Evolutionary conservation across 2,113 vertebrate genomes (phyloP), one percentile per base, ranked within the genome.

Genomic region (Bos indicus): DNA sequence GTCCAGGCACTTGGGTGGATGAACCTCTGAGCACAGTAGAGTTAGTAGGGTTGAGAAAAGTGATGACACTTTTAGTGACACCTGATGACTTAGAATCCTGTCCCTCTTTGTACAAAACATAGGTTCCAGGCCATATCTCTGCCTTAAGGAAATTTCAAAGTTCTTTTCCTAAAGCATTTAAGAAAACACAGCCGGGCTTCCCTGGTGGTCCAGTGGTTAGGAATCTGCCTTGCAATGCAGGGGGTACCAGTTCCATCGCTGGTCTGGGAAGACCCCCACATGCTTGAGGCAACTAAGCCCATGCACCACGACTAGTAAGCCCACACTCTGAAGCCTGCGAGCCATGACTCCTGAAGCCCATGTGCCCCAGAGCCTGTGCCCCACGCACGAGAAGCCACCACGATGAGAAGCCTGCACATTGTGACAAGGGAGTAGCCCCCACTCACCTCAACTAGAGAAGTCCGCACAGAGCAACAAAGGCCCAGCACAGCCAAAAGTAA

Each of bases 61-160:
- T 52, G 16, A 57, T 60, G 74, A 71, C 40, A 90, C 48, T 4
- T 28, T 60, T 74, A 48, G 19, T 64, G n/a, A 84, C 17, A 92
- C 16, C 14, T 67, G 46, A 77, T 94, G 17, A 40, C 52, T 33
- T 85, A 62, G 40, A 93, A 96, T 11, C 91, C 84, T 40, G 14
- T 84, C 43, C 36, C 6, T 64, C 67, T 89, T 87, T 17, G 60
- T 54, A 74, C 1, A 85, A 56, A 95, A 19, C 13, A 40, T 21
- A 83, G 13, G 15, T 77, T 87, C 51, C 62, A 23, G 78, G 11
- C 52, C 74, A 2, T 33, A 30, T 54, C 78, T 82, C 80, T 84
- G 25, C 52, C 87, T 80, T 88, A 74, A 95, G 81, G 51, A 92
- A 92, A 90, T 46, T 93, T 93, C 48, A 52, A 83, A 96, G 57